phyloP scores from a whole-genome alignment of 2,797 vertebrate species.

The Girardinus metallicus region DNA sequence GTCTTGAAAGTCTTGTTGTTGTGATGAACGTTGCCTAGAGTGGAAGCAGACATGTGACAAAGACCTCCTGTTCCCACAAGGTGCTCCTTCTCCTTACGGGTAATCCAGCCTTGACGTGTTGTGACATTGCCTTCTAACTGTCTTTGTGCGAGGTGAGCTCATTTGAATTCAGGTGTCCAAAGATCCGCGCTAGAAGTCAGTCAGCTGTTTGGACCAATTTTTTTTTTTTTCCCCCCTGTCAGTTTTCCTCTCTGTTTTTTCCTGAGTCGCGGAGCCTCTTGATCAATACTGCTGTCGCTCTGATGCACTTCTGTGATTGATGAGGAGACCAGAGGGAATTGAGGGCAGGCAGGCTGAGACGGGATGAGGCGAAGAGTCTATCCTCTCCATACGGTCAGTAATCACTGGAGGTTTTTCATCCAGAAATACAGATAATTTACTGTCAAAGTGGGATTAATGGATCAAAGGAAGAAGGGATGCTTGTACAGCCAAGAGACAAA shows the following conservation, averaged over 20 bases:
- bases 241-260: slow-evolving; percentile 27
- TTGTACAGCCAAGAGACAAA: not conserved
- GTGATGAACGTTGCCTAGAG: not conserved
- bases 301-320: slow-evolving; percentile 54
- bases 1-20: not conserved
- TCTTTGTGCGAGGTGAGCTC: not conserved
- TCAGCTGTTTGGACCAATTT: slow-evolving; percentile 1
- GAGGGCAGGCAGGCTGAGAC: slow-evolving; percentile 24
- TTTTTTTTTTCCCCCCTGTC: slow-evolving; percentile 23
- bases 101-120: slow-evolving; percentile 4
- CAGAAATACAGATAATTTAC: slow-evolving; percentile 21
- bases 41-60: not conserved
- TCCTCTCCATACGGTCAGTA: slow-evolving; percentile 2
- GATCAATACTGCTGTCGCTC: slow-evolving; percentile 69
- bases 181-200: not conserved
- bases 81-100: not conserved
- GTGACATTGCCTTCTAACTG: slow-evolving; percentile 1
- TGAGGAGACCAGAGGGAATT: slow-evolving; percentile 36
- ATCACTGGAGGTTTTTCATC: slow-evolving; percentile 13
- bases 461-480: not conserved
- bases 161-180: slow-evolving; percentile 15
- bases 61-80: slow-evolving; percentile 1
- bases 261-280: slow-evolving; percentile 22
- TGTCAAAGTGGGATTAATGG: slow-evolving; percentile 9
- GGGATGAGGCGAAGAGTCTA: slow-evolving; percentile 15